Conservation (phyloP, 2,113 vertebrate genomes). For the Callithrix jacchus region DNA sequence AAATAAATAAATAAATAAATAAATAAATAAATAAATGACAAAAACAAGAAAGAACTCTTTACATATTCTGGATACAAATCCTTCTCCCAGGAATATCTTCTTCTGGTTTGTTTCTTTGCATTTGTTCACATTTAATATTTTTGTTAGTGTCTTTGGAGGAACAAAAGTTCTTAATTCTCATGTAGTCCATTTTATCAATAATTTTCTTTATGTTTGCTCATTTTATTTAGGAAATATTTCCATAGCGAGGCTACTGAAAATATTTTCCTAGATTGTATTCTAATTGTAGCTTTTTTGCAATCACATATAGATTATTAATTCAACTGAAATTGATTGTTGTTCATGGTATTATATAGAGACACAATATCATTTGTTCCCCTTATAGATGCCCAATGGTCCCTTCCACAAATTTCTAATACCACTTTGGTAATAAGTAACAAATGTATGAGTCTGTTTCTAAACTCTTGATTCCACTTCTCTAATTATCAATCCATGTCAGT, state of each 20-base stretch:
- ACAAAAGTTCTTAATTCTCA: background rate
- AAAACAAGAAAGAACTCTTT: background rate
- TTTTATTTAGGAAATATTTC: slow-evolving; percentile 27
- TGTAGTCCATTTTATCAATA: background rate
- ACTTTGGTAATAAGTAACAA: background rate
- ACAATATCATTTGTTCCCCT: background rate
- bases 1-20: too few species aligned
- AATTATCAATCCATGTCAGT: background rate
- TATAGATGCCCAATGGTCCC: background rate
- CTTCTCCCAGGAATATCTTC: background rate
- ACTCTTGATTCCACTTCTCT: background rate
- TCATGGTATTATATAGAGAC: background rate
- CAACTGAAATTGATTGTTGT: background rate
- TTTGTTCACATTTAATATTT: slow-evolving; percentile 23
- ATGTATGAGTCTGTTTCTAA: background rate
- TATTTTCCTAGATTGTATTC: slow-evolving; percentile 8
- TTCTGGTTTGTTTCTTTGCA: background rate
- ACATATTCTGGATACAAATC: background rate
- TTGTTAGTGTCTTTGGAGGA: background rate
- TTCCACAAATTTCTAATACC: background rate
- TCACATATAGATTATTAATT: background rate
- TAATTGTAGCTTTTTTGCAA: slow-evolving; percentile 5
- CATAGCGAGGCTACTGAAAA: background rate
- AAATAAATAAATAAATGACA: too few species aligned
- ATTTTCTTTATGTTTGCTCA: background rate